Base-by-base conservation (phyloP, 2,888 invertebrate genomes). In the Gibbula magus region DNA sequence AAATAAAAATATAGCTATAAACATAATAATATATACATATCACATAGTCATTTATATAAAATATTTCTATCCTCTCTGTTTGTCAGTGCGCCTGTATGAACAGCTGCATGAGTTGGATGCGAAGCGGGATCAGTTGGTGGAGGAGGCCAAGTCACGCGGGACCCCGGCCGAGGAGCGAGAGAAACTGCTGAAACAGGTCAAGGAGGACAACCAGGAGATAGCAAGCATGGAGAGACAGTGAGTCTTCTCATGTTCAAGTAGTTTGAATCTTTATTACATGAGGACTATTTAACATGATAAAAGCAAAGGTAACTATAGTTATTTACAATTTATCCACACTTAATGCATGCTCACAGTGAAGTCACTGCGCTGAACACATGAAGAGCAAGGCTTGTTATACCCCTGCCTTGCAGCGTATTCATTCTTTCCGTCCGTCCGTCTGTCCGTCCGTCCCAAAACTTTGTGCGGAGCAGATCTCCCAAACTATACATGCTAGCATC, bases 91-190 rank as follows among this genome's bases (percentile, higher is more conserved):
- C 35, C 90, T 95, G 51, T 94, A 95, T 86, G 94, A 94, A 85
- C 95, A 95, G 88, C 92, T 95, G 3, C 92, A 94, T 84, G 95
- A 95, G 86, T 91, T 95, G 39, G 95, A 95, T 86, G 93, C 93
- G 70, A 95, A 95, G 90, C 94, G 95, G 52, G 95, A 95, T 80
- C 94, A 94, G 78, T 92, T 97, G 79, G 93, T 94, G 82, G 95
- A 95, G 86, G 96, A 97, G 90, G 88, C 90, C n/a, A 95, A 96
- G 87, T 95, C 95, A 79, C 94, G 95, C 75, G 94, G 96, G 52
- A 95, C 96, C 67, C 96, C 96, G 0, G 96, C 96, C 83, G 95
- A 96, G 88, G 96, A 97, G 91, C 94, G 96, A 83, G 96, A 96
- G 88, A 95, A 95, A 84, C 93, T 97, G 16, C 92, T 97, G 54